Evolutionary conservation across 2,888 invertebrate genomes (phyloP).

Genomic region (Cyclophora albipunctata): DNA sequence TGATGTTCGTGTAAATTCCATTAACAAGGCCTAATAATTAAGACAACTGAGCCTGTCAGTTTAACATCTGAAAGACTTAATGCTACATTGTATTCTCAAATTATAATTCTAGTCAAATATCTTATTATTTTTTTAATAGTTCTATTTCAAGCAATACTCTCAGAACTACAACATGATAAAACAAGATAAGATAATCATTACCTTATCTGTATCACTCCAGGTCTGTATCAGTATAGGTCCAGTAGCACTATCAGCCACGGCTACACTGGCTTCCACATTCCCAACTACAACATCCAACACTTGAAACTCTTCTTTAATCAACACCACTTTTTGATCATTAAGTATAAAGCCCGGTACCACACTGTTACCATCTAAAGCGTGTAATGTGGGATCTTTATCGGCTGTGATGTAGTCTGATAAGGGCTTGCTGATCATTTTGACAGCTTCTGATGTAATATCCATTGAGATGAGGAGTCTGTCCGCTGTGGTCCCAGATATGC

Average conservation of each 20-base stretch:
- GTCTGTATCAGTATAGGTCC: slow-evolving; percentile 50
- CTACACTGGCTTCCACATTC: slow-evolving; percentile 43
- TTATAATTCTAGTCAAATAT: background rate
- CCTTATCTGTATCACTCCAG: slow-evolving; percentile 50
- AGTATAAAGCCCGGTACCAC: slow-evolving; percentile 52
- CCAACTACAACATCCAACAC: slow-evolving; percentile 31
- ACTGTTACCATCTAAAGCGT: slow-evolving; percentile 45
- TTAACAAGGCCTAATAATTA: too few relatives aligned
- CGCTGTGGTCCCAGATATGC: slow-evolving; percentile 65
- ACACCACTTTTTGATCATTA: slow-evolving; percentile 48
- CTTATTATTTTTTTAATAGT: too few relatives aligned
- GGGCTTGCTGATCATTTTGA: slow-evolving; percentile 64
- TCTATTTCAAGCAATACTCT: too few relatives aligned
- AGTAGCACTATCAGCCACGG: slow-evolving; percentile 43
- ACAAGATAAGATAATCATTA: slow-evolving; percentile 13
- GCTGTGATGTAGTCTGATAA: slow-evolving; percentile 43
- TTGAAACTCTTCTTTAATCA: slow-evolving; percentile 50
- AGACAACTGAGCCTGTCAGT: too few relatives aligned
- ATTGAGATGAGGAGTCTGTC: slow-evolving; percentile 76
- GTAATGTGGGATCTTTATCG: slow-evolving; percentile 31
- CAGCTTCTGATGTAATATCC: slow-evolving; percentile 73
- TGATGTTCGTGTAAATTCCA: too few relatives aligned
- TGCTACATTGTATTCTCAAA: background rate
- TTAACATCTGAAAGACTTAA: background rate
- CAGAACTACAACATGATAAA: background rate